A percentile compares a stretch with the other conserved stretches of the same genome.
Evolutionary conservation across 2,113 vertebrate species (phyloP).

Genomic region (Microcebus murinus): DNA sequence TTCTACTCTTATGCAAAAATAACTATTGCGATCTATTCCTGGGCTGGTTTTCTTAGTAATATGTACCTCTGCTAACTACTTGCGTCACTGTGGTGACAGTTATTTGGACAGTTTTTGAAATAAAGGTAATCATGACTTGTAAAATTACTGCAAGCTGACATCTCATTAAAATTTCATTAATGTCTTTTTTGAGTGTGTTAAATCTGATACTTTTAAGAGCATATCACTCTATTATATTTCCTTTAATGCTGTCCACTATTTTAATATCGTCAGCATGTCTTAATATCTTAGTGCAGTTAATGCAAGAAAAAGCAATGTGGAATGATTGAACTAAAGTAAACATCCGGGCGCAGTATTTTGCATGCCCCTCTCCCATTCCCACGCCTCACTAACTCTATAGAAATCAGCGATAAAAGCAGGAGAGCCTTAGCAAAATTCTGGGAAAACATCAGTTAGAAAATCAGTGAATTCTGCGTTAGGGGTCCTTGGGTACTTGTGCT

Average conservation of each 20-base stretch:
- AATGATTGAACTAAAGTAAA: conserved; percentile 18
- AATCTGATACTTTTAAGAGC: conserved; percentile 67
- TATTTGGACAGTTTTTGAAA: conserved; percentile 49
- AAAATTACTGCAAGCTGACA: conserved; percentile 76
- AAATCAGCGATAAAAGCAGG: not conserved
- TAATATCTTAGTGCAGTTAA: conserved; percentile 61
- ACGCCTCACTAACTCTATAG: not conserved
- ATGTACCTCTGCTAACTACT: not conserved
- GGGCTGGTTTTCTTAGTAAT: not conserved
- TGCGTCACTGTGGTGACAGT: not conserved
- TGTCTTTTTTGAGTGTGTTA: conserved; percentile 54
- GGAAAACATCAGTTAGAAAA: not conserved
- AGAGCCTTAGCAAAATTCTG: not conserved
- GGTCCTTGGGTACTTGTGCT: not conserved
- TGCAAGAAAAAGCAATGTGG: conserved; percentile 7
- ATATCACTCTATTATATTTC: conserved; percentile 70
- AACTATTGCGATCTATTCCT: not conserved
- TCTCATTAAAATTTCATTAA: conserved; percentile 81
- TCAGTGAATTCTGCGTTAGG: not conserved
- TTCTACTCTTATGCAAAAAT: not conserved
- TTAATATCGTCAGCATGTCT: conserved; percentile 63
- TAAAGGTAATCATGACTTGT: conserved; percentile 68
- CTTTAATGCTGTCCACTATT: conserved; percentile 68
- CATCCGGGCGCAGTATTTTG: not conserved
- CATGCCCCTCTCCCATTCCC: not conserved